Conservation (phyloP, 2,113 vertebrate species). For the Ictidomys tridecemlineatus region DNA sequence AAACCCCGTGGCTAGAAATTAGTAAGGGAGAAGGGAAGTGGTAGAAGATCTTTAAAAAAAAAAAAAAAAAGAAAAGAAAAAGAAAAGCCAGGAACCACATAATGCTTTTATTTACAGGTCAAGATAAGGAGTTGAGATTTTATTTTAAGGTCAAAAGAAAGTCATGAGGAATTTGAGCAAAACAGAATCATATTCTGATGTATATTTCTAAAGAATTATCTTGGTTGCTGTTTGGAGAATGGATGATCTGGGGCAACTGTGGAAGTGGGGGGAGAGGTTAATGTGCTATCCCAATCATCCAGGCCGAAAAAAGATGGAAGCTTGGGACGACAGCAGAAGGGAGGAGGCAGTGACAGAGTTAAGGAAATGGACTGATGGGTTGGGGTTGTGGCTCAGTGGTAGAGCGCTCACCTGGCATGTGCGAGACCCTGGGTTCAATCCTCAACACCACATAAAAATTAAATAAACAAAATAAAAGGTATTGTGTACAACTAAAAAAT, state of each 20-base stretch:
- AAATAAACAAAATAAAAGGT: too few relatives aligned
- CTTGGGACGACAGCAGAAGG: neutral
- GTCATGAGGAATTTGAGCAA: neutral
- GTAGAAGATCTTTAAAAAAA: neutral
- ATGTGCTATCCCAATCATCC: neutral
- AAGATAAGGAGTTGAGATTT: neutral
- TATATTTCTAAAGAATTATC: neutral
- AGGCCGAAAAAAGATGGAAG: neutral
- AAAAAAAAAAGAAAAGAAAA: too few relatives aligned
- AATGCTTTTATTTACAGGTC: neutral
- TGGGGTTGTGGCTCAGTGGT: too few relatives aligned
- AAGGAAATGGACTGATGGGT: neutral
- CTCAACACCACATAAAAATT: too few relatives aligned
- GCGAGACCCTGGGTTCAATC: too few relatives aligned
- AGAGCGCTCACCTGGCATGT: too few relatives aligned
- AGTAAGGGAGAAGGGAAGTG: neutral
- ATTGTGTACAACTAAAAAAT: too few relatives aligned
- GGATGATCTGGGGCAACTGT: neutral
- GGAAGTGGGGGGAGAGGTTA: neutral
- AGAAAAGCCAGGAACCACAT: neutral
- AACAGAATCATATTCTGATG: neutral
- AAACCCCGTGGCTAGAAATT: neutral
- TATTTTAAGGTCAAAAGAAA: constrained; percentile 15
- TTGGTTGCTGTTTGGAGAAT: neutral
- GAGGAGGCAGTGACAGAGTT: neutral